Conservation (phyloP, 2,888 invertebrate genomes). For the Cheiracanthium punctorium region DNA sequence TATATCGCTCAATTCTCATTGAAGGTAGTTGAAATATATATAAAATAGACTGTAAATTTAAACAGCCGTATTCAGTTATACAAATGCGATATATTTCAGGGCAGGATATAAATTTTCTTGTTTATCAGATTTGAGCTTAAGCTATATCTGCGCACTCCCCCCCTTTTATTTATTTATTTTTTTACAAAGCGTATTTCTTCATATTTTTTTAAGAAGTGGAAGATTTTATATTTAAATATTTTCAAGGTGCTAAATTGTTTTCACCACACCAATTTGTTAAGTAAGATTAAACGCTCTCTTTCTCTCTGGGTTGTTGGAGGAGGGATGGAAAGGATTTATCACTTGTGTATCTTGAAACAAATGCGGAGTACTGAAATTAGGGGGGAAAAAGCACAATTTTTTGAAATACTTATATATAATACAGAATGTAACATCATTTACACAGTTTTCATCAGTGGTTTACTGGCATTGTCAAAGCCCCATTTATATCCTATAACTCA, state of each 20-base stretch:
- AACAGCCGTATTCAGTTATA: constrained; percentile 27
- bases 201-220: constrained; percentile 7
- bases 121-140: constrained; percentile 20
- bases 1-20: neutral
- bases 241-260: constrained; percentile 12
- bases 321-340: neutral
- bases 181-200: neutral
- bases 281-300: neutral
- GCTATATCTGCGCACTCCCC: neutral
- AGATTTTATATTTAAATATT: neutral
- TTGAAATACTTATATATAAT: constrained; percentile 14
- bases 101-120: constrained; percentile 9
- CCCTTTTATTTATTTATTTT: neutral
- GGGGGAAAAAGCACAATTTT: constrained; percentile 1
- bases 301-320: neutral
- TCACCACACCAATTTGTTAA: neutral
- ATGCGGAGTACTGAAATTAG: neutral
- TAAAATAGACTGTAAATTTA: constrained; percentile 37
- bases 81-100: constrained; percentile 33
- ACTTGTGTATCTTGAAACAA: neutral
- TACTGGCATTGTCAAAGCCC: constrained; percentile 26
- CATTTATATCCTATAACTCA: constrained; percentile 39
- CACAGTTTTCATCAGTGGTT: constrained; percentile 32
- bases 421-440: constrained; percentile 40
- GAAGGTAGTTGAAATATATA: constrained; percentile 22